Evolutionary conservation across 2,888 invertebrate species (phyloP).

Genomic region (Mycogona germanica): DNA sequence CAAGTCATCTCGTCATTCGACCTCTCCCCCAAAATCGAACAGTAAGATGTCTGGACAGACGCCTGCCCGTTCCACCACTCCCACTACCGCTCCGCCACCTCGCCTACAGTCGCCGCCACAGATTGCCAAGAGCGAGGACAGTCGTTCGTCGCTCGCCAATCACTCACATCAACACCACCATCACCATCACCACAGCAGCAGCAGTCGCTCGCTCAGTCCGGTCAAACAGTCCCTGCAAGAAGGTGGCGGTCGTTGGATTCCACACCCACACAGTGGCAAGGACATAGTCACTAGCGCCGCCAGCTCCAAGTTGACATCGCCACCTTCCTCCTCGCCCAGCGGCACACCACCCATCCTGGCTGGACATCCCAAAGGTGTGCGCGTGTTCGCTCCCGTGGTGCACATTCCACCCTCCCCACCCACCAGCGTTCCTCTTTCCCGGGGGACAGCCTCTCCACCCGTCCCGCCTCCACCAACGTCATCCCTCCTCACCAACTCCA

Average conservation of each 20-base stretch:
- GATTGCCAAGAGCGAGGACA: too few relatives aligned
- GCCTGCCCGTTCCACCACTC: too few relatives aligned
- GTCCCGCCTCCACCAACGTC: not conserved
- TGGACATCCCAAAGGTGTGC: not conserved
- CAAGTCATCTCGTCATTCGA: too few relatives aligned
- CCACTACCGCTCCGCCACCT: too few relatives aligned
- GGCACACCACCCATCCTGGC: too few relatives aligned
- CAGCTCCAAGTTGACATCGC: not conserved
- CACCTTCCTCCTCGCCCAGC: not conserved
- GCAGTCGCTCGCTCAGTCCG: not conserved
- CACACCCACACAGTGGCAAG: slow-evolving; percentile 3
- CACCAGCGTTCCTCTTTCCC: not conserved
- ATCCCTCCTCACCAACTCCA: not conserved
- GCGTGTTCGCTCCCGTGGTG: slow-evolving; percentile 8
- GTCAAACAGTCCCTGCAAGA: not conserved
- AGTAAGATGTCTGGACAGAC: too few relatives aligned
- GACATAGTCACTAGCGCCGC: not conserved
- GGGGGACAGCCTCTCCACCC: not conserved
- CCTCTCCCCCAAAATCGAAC: too few relatives aligned
- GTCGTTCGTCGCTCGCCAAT: too few relatives aligned
- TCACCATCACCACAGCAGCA: not conserved
- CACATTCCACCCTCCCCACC: slow-evolving; percentile 3
- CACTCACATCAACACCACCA: slow-evolving; percentile 6
- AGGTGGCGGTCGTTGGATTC: slow-evolving; percentile 13
- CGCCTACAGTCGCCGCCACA: too few relatives aligned